These are phyloP conservation scores for Amblyjoppa proteus DNA, from an alignment of 2,888 invertebrate genomes.

Conservation along the genomic window DNA sequence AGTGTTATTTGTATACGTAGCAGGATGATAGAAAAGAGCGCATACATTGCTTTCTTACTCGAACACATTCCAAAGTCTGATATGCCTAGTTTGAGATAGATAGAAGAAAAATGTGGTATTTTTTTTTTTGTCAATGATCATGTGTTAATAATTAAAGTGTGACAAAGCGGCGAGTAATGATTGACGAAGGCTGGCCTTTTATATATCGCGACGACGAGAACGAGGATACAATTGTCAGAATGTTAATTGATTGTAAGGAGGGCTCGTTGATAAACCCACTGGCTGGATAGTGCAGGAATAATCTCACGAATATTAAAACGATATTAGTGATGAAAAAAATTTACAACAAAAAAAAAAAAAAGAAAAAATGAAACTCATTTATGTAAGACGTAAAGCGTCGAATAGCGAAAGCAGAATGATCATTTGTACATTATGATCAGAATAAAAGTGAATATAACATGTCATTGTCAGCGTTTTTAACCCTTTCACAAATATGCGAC, in stretches of 20 bases:
- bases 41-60: conserved; percentile 37
- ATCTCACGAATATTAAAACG: conserved; percentile 24
- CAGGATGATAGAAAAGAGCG: conserved; percentile 28
- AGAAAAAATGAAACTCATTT: conserved; percentile 75
- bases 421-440: conserved; percentile 76
- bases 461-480: conserved; percentile 7
- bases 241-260: not conserved
- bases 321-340: conserved; percentile 3
- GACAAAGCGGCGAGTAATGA: conserved; percentile 53
- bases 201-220: conserved; percentile 60
- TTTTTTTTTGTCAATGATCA: not conserved
- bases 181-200: conserved; percentile 79
- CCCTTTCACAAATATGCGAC: not conserved
- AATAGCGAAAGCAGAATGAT: conserved; percentile 77
- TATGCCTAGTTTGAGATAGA: conserved; percentile 43
- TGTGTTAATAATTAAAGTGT: conserved; percentile 34
- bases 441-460: conserved; percentile 75
- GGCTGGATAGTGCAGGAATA: conserved; percentile 4
- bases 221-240: not conserved
- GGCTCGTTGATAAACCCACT: conserved; percentile 3
- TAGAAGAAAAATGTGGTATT: not conserved
- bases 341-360: not conserved
- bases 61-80: conserved; percentile 65
- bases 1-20: not conserved
- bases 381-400: conserved; percentile 78